phyloP scores from a whole-genome alignment of 2,113 vertebrate genomes.

The Manacus vitellinus region DNA sequence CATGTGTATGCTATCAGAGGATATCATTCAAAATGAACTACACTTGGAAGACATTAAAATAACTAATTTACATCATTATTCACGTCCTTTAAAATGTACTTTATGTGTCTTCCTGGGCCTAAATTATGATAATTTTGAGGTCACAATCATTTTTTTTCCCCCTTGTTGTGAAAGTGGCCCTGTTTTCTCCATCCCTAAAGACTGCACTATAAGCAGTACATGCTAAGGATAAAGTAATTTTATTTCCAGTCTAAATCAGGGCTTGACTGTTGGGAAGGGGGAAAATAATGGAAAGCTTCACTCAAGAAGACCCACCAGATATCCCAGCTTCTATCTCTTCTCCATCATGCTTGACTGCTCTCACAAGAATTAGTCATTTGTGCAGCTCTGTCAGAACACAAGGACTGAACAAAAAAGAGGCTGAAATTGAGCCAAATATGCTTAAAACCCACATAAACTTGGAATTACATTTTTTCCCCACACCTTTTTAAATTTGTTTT shows the following conservation, averaged over 20 bases:
- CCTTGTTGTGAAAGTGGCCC: background rate
- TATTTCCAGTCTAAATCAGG: background rate
- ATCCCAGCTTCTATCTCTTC: background rate
- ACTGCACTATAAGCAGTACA: background rate
- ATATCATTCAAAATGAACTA: slow-evolving; percentile 78
- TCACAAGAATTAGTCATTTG: background rate
- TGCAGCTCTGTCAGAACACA: background rate
- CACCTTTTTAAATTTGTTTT: background rate
- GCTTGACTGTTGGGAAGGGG: background rate
- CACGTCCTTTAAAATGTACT: slow-evolving; percentile 74
- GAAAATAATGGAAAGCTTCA: slow-evolving; percentile 5
- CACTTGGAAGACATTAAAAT: slow-evolving; percentile 85
- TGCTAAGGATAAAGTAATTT: background rate
- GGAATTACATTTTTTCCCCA: background rate
- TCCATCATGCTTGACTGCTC: background rate
- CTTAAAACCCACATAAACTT: background rate
- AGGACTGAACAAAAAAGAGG: background rate
- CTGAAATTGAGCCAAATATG: background rate
- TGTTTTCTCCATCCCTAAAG: slow-evolving; percentile 36
- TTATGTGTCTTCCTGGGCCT: slow-evolving; percentile 66
- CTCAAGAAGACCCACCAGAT: slow-evolving; percentile 2
- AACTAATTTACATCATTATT: slow-evolving; percentile 81
- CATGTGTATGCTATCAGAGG: slow-evolving; percentile 78
- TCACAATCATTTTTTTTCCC: slow-evolving; percentile 50
- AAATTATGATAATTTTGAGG: slow-evolving; percentile 72